Evolutionary conservation across 1,140 invertebrate genomes (phyloP).

Genomic region (Pectinophora gossypiella): DNA sequence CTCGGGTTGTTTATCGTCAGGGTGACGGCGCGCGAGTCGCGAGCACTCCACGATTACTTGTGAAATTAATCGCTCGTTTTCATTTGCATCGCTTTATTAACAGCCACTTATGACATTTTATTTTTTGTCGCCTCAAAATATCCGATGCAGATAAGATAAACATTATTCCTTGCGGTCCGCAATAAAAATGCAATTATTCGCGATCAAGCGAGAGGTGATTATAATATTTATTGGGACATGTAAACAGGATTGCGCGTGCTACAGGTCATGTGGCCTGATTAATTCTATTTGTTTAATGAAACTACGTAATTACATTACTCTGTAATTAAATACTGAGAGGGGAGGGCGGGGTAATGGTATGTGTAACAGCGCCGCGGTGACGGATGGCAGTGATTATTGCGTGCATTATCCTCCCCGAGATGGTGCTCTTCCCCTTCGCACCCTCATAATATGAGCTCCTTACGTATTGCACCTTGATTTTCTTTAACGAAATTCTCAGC

Average conservation of each 20-base stretch:
- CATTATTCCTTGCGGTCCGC: too few species aligned
- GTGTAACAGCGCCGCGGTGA: constrained; percentile 35
- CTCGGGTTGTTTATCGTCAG: background rate
- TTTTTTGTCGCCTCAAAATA: constrained; percentile 12
- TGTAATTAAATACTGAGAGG: constrained; percentile 48
- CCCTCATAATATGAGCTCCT: constrained; percentile 19
- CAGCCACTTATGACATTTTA: constrained; percentile 13
- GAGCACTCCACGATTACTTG: background rate
- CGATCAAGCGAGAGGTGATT: too few species aligned
- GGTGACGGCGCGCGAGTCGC: background rate
- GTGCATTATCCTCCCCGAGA: constrained; percentile 48
- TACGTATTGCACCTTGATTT: constrained; percentile 31
- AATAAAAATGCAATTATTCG: too few species aligned
- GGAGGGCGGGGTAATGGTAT: constrained; percentile 31
- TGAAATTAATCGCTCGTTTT: constrained; percentile 23
- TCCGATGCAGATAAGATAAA: background rate
- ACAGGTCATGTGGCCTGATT: constrained; percentile 25
- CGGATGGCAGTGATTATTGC: constrained; percentile 55
- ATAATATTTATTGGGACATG: too few species aligned
- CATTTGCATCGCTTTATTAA: constrained; percentile 25
- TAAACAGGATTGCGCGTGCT: too few species aligned
- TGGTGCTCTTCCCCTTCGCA: constrained; percentile 27
- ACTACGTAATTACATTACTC: constrained; percentile 48
- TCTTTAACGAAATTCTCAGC: constrained; percentile 1
- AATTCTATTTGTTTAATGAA: constrained; percentile 31